Evolutionary conservation across 92 coral and sea anemone genomes (phyloP), one percentile per base, ranked within the genome.

Genomic region (Palythoa caribaeorum): DNA sequence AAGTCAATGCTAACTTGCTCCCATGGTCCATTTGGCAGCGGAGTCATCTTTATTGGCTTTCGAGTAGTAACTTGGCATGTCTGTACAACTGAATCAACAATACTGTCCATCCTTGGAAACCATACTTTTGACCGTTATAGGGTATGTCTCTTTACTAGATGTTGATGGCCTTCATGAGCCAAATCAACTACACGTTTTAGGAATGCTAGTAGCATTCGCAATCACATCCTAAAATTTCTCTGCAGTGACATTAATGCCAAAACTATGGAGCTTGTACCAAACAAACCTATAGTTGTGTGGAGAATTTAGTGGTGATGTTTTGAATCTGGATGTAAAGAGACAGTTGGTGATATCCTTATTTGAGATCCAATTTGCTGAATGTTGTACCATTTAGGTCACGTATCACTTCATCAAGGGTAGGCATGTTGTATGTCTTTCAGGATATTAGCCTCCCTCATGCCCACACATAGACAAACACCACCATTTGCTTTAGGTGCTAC

Each of bases 31-130:
- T 48, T 54, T 17, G 87, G 28, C 28, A 28, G 28, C 28, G 28
- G 73, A 17, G 76, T 83, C 76, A 83, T 83, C 76, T 83, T 37
- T 9, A 77, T 20, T 28, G 28, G 28, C 28, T 28, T 28, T 28
- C 28, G 28, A 28, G 28, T 28, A 28, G 28, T 28, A 28, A 28
- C 28, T 28, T 28, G 28, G 28, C 28, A 28, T 55, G 63, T 16
- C 63, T 5, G 0, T 12, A 8, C 3, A 12, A 55, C 63, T 55
- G 63, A 55, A 55, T 28, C 28, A 0, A 28, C 28, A 28, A 28
- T 28, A 28, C 28, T 28, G 28, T 28, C 28, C 28, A 28, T 28
- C 28, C 28, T 28, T 28, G 28, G 28, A 28, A 28, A 28, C 28
- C 28, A 28, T 28, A 28, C 28, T 28, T 28, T 28, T 28, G 0